These are phyloP conservation scores for Condylostylus longicornis DNA, from an alignment of 1,140 invertebrate genomes.

Conservation along the genomic window DNA sequence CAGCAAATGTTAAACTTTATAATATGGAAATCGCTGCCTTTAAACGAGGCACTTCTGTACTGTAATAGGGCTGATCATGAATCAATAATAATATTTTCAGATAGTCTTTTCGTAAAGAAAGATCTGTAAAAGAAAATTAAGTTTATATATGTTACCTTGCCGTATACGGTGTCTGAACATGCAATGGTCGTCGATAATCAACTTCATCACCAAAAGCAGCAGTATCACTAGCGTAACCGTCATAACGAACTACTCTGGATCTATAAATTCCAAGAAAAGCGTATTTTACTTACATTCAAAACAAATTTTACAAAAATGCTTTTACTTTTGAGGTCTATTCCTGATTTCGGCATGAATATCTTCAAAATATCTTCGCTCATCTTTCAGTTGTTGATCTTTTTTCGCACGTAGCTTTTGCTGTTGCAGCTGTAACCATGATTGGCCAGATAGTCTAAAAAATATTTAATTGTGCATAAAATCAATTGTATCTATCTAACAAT, in stretches of 20 bases:
- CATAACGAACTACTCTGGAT: conserved; percentile 4
- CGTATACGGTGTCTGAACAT: conserved; percentile 6
- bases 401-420: conserved; percentile 7
- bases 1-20: too few relatives aligned
- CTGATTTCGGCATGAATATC: conserved; percentile 4
- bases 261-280: conserved; percentile 1
- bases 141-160: background rate
- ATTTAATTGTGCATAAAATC: background rate
- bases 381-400: conserved; percentile 3
- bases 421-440: conserved; percentile 7
- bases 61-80: too few relatives aligned
- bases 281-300: background rate
- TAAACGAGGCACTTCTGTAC: too few relatives aligned
- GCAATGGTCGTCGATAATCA: conserved; percentile 5
- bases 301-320: background rate
- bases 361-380: conserved; percentile 5
- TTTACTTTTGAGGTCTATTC: conserved; percentile 4
- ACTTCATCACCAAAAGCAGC: conserved; percentile 7
- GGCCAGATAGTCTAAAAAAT: conserved; percentile 2
- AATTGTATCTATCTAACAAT: background rate
- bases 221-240: conserved; percentile 7
- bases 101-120: too few relatives aligned
- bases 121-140: background rate
- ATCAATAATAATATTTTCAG: too few relatives aligned
- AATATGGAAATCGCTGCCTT: too few relatives aligned